These are phyloP conservation scores for Paralvinella palmiformis DNA, from an alignment of 1,140 invertebrate genomes.

Conservation along the genomic window DNA sequence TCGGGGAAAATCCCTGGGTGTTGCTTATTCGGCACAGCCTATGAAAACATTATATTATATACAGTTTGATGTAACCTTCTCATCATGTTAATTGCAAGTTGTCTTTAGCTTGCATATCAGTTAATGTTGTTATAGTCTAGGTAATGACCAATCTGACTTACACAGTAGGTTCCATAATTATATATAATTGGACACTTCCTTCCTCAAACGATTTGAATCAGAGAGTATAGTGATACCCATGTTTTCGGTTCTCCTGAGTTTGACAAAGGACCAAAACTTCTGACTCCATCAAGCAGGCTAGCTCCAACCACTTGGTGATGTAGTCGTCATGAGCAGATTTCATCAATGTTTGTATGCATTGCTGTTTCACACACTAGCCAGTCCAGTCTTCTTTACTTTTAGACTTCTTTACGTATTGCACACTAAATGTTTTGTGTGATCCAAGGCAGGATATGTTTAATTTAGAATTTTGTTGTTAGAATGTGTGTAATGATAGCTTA, in stretches of 20 bases:
- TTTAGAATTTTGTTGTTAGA: neutral
- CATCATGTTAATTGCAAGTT: no score
- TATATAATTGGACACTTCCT: no score
- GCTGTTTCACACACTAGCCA: neutral
- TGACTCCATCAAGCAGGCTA: neutral
- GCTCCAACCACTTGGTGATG: neutral
- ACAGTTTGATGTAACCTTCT: no score
- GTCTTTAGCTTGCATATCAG: no score
- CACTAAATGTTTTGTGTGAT: neutral
- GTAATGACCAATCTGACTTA: no score
- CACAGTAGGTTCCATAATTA: no score
- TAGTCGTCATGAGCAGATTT: neutral
- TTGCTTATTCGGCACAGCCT: no score
- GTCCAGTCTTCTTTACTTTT: neutral
- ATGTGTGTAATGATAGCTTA: neutral
- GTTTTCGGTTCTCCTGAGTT: neutral
- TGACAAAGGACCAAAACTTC: neutral
- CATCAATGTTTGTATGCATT: slow-evolving; percentile 2
- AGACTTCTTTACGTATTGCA: neutral
- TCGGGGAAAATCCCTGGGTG: no score
- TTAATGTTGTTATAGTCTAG: no score
- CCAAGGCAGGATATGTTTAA: neutral
- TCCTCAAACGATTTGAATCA: neutral
- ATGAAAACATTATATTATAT: no score
- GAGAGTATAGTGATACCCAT: slow-evolving; percentile 7